These are phyloP conservation scores for Telenomus remus DNA, from an alignment of 1,140 invertebrate genomes.

Conservation along the genomic window DNA sequence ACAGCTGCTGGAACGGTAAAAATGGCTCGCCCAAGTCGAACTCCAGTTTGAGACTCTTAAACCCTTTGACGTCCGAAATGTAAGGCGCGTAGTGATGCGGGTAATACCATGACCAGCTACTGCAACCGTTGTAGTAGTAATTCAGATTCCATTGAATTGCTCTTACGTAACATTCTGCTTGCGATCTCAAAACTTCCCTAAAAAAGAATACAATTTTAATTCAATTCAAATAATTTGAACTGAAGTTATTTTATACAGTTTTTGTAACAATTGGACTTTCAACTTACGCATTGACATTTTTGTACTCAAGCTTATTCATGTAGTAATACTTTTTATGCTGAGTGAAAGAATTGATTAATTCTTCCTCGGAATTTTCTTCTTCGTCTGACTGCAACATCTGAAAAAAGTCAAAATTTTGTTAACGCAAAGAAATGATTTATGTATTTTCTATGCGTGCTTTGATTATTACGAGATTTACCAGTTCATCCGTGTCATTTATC, in stretches of 20 bases:
- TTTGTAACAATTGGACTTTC: background rate
- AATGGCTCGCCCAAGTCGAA: constrained; percentile 93
- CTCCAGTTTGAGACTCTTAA: constrained; percentile 82
- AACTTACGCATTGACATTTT: constrained; percentile 31
- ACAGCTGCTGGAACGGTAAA: constrained; percentile 94
- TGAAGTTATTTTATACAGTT: background rate
- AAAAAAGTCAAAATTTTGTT: background rate
- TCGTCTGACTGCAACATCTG: constrained; percentile 73
- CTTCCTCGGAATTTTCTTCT: constrained; percentile 71
- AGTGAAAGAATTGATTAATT: constrained; percentile 81
- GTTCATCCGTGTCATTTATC: constrained; percentile 78
- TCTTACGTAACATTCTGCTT: constrained; percentile 91
- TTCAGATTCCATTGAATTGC: constrained; percentile 97
- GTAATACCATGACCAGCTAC: constrained; percentile 98
- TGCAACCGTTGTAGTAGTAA: constrained; percentile 97
- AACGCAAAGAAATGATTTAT: too few relatives aligned
- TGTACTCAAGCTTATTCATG: constrained; percentile 89
- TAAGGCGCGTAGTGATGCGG: constrained; percentile 97
- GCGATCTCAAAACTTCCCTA: constrained; percentile 85
- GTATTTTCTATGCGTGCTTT: too few relatives aligned
- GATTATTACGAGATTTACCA: too few relatives aligned
- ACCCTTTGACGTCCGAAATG: constrained; percentile 93
- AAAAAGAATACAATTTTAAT: too few relatives aligned
- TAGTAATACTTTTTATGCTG: constrained; percentile 95
- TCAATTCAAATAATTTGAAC: background rate